Evolutionary conservation across 2,113 vertebrate species (phyloP), one percentile per base, ranked within the genome.

Genomic region (Notothenia coriiceps): DNA sequence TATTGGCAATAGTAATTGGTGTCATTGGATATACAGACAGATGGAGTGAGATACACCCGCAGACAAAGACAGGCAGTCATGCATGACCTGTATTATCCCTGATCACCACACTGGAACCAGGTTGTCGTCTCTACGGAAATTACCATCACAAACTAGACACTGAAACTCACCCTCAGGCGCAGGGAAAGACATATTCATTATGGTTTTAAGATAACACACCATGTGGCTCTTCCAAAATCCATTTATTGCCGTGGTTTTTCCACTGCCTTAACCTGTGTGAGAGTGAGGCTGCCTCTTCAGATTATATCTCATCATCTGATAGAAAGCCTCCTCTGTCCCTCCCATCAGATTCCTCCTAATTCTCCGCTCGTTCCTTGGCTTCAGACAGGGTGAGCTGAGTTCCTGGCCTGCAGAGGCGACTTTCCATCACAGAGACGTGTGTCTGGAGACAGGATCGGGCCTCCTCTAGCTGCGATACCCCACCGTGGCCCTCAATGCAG

Each of bases 291-390:
- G 69, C 64, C 44, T 57, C 12, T 59, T 76, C 60, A 85, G 78
- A 93, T 92, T 82, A 93, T 82, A 93, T 85, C 86, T 91, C 86
- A 87, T 91, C 68, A 73, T 72, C 78, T 84, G 79, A 87, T 74
- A 86, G 81, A 85, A 57, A 61, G 73, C 54, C 74, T 80, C 79
- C 72, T 84, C 50, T 69, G 57, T 86, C 75, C 77, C 80, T 77
- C 67, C 85, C 65, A 67, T 77, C 63, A 79, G n/a, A 77, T 85
- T 90, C 74, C 83, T 88, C 67, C 59, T 87, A 82, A 89, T 88
- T 83, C 73, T 8, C 29, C 20, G 46, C 50, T 2, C 1, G 10
- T 54, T 81, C 70, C 67, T 82, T 86, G 79, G 70, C 10, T 77
- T 77, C 35, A 82, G 83, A 86, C 83, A 61, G 77, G 79, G 52